phyloP scores from a whole-genome alignment of 2,888 invertebrate genomes.

The Eupsilia transversa region DNA sequence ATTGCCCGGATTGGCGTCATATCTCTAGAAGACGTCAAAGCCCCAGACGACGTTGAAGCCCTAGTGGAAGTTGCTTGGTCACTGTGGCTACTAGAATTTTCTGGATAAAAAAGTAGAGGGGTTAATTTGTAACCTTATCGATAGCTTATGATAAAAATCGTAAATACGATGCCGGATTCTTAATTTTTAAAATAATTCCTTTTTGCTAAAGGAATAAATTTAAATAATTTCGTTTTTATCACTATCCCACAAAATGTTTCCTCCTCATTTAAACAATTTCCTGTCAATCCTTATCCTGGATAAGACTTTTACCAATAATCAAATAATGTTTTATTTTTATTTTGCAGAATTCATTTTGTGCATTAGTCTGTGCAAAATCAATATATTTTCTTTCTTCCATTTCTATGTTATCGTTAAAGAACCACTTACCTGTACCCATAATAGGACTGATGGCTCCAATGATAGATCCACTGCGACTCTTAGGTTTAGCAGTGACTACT shows the following conservation, averaged over 20 bases:
- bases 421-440: conserved; percentile 85
- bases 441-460: conserved; percentile 89
- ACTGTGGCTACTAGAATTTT: conserved; percentile 77
- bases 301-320: background rate
- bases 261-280: background rate
- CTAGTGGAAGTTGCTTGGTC: conserved; percentile 73
- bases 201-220: background rate
- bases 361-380: background rate
- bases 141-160: background rate
- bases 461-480: conserved; percentile 88
- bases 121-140: conserved; percentile 11
- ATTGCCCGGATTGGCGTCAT: conserved; percentile 17
- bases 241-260: background rate
- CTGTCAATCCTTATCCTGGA: background rate
- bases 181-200: background rate
- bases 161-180: background rate
- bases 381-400: background rate
- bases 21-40: conserved; percentile 9
- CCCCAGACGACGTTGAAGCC: conserved; percentile 68
- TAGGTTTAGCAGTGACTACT: conserved; percentile 79
- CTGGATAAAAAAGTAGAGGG: conserved; percentile 71
- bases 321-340: background rate
- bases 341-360: background rate
- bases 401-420: background rate
- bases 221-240: background rate